A percentile compares a stretch with the other conserved stretches of the same genome.
Conservation (phyloP, 2,888 invertebrate species). For the Lasioglossum oenotherae region DNA sequence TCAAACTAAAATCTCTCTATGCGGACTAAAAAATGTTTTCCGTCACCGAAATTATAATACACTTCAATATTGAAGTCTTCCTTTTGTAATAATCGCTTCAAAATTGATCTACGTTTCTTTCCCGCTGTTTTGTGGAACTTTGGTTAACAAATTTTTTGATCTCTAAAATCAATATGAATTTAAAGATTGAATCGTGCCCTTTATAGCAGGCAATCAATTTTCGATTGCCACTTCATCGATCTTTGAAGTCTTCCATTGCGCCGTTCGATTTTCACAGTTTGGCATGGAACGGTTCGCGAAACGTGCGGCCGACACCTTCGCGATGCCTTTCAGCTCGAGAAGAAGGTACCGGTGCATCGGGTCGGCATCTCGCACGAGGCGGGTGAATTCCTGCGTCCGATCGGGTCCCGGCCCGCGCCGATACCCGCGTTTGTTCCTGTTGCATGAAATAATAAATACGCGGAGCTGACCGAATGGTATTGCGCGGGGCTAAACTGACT, state of each 20-base stretch:
- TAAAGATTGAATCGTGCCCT: no score
- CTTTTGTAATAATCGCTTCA: no score
- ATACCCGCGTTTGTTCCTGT: conserved; percentile 49
- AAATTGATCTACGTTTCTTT: no score
- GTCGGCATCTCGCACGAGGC: conserved; percentile 20
- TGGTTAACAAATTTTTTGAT: no score
- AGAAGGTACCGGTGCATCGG: neutral
- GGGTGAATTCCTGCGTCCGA: conserved; percentile 49
- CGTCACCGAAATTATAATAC: no score
- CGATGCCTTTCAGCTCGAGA: neutral
- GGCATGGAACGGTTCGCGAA: neutral
- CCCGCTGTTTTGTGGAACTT: no score
- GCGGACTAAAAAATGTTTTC: neutral
- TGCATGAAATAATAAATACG: conserved; percentile 73
- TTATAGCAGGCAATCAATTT: no score
- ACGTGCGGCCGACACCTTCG: neutral
- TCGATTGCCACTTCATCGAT: no score
- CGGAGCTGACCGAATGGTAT: conserved; percentile 66
- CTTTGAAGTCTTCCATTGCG: no score
- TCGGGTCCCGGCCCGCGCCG: conserved; percentile 31
- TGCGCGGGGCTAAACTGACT: conserved; percentile 75
- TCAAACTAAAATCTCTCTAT: neutral
- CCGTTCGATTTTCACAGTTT: neutral
- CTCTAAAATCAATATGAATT: no score
- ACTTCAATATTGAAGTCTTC: no score